Percentiles rank a stretch among this genome's conserved stretches.
phyloP scores from a whole-genome alignment of 1,140 invertebrate genomes.

The Philopotamus ludificatus region DNA sequence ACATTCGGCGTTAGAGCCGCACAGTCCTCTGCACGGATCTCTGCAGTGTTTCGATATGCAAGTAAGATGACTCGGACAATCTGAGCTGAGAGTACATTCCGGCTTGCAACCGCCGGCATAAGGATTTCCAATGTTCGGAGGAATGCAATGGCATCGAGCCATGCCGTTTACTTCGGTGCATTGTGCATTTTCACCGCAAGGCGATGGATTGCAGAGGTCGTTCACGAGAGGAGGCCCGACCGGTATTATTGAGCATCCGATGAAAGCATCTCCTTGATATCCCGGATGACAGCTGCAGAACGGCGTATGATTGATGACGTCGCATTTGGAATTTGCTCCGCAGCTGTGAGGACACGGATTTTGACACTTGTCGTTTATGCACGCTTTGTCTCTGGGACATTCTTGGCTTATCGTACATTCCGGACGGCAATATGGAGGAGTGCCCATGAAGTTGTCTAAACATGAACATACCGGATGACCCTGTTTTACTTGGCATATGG shows the following conservation, averaged over 20 bases:
- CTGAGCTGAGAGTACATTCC: slow-evolving; percentile 78
- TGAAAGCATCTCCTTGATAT: slow-evolving; percentile 79
- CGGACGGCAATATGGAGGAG: slow-evolving; percentile 70
- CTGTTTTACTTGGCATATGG: slow-evolving; percentile 78
- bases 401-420: slow-evolving; percentile 76
- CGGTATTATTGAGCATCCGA: slow-evolving; percentile 65
- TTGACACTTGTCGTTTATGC: slow-evolving; percentile 76
- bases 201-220: slow-evolving; percentile 75
- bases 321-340: slow-evolving; percentile 76
- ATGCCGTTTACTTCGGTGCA: slow-evolving; percentile 68
- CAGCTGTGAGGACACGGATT: slow-evolving; percentile 75
- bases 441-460: slow-evolving; percentile 70
- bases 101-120: slow-evolving; percentile 75
- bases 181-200: slow-evolving; percentile 78
- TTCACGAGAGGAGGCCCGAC: slow-evolving; percentile 49
- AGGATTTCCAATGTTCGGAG: slow-evolving; percentile 81
- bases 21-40: slow-evolving; percentile 85
- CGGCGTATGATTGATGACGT: slow-evolving; percentile 78
- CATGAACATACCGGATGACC: slow-evolving; percentile 77
- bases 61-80: slow-evolving; percentile 76
- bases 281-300: slow-evolving; percentile 75
- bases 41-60: slow-evolving; percentile 83
- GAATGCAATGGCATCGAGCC: slow-evolving; percentile 76
- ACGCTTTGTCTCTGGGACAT: slow-evolving; percentile 72
- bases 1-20: slow-evolving; percentile 81